Evolutionary conservation across 2,888 invertebrate genomes (phyloP), one percentile per base, ranked within the genome.

Genomic region (Drosophila niveifrons): DNA sequence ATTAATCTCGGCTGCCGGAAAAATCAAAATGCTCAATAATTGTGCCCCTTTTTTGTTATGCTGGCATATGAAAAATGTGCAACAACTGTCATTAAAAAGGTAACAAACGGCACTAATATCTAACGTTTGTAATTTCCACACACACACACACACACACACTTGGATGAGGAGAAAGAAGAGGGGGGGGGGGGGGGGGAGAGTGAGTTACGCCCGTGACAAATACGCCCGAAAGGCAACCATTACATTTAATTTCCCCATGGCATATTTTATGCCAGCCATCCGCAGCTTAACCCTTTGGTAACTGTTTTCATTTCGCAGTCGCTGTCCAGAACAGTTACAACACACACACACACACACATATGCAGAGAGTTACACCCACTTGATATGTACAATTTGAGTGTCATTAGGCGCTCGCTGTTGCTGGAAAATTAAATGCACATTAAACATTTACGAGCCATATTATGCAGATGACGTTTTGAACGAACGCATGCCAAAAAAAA

Each of bases 231-330:
- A 62, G 58, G 66, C 59, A 31, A 47, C 41, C 67, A 56, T 78
- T 66, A 53, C 36, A 66, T 68, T 56, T 71, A 75, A 78, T 74
- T 78, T 78, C 65, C 78, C 77, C 13, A 34, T 66, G 68, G 75
- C 68, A 74, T 75, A 78, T 71, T 78, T 78, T 55, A 70, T 70
- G 46, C 43, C 64, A 52, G 63, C 10, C 66, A 55, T 39, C 58
- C 56, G 57, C 48, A 51, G 59, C 47, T 77, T 64, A 68, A 73
- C 63, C 66, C 75, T 63, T 69, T 73, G 28, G 13, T 41, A 29
- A 23, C 43, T 44, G 29, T 43, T 15, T 29, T 52, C 17, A 56
- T 34, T 53, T 43, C 18, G 29, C 23, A 4, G 23, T 34, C 18
- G 53, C 50, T 59, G 69, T 61, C 50, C 41, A 61, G 28, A 68